These are phyloP conservation scores for Piprites chloris DNA, from an alignment of 2,113 vertebrate genomes.

Conservation along the genomic window DNA sequence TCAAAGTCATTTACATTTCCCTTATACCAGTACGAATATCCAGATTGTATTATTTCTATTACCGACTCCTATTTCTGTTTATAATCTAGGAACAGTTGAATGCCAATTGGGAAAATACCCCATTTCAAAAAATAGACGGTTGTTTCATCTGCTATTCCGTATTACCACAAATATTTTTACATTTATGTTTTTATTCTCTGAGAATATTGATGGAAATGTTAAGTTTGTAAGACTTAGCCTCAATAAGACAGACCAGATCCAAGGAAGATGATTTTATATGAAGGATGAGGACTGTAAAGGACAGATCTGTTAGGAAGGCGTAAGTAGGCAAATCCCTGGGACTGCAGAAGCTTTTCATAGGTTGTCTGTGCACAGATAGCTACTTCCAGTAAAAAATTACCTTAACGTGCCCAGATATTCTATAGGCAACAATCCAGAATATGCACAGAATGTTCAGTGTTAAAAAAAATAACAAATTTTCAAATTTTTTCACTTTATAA, in stretches of 20 bases:
- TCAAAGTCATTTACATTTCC: not conserved
- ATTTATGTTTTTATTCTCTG: not conserved
- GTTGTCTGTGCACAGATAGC: not conserved
- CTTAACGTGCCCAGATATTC: not conserved
- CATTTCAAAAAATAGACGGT: not conserved
- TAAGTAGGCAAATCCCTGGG: not conserved
- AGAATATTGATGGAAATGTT: not conserved
- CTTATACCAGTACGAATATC: not conserved
- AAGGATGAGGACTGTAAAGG: not conserved
- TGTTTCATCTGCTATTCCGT: not conserved
- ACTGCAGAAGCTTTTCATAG: not conserved
- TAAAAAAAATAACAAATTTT: not conserved
- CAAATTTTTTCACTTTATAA: not conserved
- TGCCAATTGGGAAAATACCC: not conserved
- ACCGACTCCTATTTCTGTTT: not conserved
- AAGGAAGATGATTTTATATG: not conserved
- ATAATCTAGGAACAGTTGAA: not conserved
- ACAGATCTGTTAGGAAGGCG: not conserved
- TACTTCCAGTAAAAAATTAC: not conserved
- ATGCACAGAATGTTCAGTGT: not conserved
- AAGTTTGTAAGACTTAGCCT: not conserved
- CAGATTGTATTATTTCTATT: not conserved
- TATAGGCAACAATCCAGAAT: not conserved
- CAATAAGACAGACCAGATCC: not conserved
- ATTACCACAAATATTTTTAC: not conserved